Base-by-base conservation (phyloP, 2,113 vertebrate genomes). In the Dasyprocta punctata region DNA sequence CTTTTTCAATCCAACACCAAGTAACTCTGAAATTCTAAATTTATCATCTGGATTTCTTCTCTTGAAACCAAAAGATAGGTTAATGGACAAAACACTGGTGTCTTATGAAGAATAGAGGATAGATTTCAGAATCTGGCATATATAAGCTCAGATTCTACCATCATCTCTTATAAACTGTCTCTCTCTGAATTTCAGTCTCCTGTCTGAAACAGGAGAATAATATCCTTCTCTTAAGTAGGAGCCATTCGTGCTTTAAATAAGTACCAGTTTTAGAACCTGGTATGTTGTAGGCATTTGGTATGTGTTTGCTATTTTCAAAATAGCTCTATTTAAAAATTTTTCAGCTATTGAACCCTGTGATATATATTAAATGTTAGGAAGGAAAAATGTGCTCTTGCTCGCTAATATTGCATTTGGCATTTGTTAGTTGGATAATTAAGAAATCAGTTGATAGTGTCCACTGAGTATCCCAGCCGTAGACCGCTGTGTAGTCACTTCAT, bases 21-120 rank as follows among this genome's bases (percentile, higher is more conserved):
- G 11, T 81, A 58, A 69, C 80, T 92, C 81, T 87, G 58, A 92
- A 10, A 95, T 93, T 95, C 61, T 87, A 77, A 90, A 73, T 82
- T 36, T 58, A 84, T 65, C 26, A 73, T 73, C 47, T 91, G 20
- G 17, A 65, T 89, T 67, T 93, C 73, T 93, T 94, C 36, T 87
- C n/a, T 86, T 24, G 8, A 86, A 87, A 75, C 17, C 7, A 93
- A 93, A 91, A 93, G 10, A 89, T 94, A 33, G 54, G 33, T 91
- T 80, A 86, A 75, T 91, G 91, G 81, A 52, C 36, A 67, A 92
- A 94, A 73, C 17, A 33, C 19, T 78, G 2, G 1, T 67, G n/a
- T 85, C 54, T 90, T 44, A 22, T 22, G 17, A 83, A 96, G 22
- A 28, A 26, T 65, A 33, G 44, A 93, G 24, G 20, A 77, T 90